phyloP scores from a whole-genome alignment of 2,888 invertebrate genomes.

The Nomada ferruginata region DNA sequence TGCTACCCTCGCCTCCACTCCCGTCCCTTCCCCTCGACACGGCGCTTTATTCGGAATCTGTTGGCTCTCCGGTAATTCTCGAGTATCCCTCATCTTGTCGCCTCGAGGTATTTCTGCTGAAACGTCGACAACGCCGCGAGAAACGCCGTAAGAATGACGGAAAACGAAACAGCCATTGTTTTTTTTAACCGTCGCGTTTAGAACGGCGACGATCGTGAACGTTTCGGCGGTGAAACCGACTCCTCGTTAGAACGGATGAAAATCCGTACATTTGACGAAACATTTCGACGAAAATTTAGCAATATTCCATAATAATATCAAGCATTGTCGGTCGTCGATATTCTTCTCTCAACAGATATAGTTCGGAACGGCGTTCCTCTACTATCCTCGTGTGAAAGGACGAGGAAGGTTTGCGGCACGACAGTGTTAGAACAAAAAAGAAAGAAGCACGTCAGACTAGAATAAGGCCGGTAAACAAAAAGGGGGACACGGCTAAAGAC shows the following conservation, averaged over 20 bases:
- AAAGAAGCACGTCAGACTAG: background rate
- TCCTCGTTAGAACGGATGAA: background rate
- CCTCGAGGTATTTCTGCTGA: constrained; percentile 19
- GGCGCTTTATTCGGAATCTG: constrained; percentile 49
- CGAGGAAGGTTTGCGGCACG: background rate
- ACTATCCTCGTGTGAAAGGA: background rate
- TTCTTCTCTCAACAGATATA: background rate
- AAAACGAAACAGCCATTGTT: constrained; percentile 4
- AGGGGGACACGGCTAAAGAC: constrained; percentile 32
- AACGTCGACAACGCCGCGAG: constrained; percentile 25
- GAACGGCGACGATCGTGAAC: background rate
- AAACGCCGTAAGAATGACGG: constrained; percentile 29
- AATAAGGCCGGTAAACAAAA: constrained; percentile 22
- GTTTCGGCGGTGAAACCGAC: background rate
- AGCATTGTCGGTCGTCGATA: background rate
- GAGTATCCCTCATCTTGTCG: constrained; percentile 43
- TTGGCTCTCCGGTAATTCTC: constrained; percentile 30
- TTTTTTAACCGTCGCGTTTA: background rate
- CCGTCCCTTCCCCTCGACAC: too few species aligned
- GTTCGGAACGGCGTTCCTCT: background rate
- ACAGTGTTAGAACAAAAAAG: background rate
- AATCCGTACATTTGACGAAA: background rate
- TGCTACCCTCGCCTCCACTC: background rate
- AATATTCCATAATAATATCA: too few species aligned
- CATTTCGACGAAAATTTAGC: too few species aligned